A percentile compares a stretch with the other conserved stretches of the same genome.
Evolutionary conservation across 2,888 invertebrate species (phyloP).

Genomic region (Antitype chi): DNA sequence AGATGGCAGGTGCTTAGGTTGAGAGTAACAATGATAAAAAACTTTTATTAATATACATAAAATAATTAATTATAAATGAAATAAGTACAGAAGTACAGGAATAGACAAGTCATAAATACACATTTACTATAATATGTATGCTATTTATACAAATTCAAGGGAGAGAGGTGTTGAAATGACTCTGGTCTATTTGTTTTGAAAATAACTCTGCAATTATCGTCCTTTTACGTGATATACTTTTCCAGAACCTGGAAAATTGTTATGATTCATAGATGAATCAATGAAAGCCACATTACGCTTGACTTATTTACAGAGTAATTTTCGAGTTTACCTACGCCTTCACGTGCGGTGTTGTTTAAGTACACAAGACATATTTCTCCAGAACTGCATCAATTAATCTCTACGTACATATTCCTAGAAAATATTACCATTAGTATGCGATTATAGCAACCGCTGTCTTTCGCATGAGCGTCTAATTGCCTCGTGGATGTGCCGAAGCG

Average conservation of each 20-base stretch:
- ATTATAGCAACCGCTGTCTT: constrained; percentile 25
- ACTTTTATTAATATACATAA: no score
- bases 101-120: no score
- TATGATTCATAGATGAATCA: constrained; percentile 5
- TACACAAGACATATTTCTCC: constrained; percentile 14
- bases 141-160: no score
- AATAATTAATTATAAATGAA: no score
- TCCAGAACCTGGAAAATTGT: not conserved
- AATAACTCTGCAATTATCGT: no score
- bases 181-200: no score
- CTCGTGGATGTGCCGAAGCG: constrained; percentile 35
- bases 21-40: no score
- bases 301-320: not conserved
- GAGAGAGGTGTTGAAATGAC: no score
- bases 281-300: not conserved
- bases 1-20: no score
- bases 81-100: no score
- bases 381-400: constrained; percentile 34
- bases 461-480: constrained; percentile 44
- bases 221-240: not conserved
- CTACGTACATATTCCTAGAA: constrained; percentile 37
- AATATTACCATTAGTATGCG: constrained; percentile 35
- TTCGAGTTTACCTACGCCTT: not conserved
- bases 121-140: no score
- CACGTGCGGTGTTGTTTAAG: not conserved